Evolutionary conservation across 1,140 invertebrate genomes (phyloP), one percentile per base, ranked within the genome.

Genomic region (Pararge aegeria): DNA sequence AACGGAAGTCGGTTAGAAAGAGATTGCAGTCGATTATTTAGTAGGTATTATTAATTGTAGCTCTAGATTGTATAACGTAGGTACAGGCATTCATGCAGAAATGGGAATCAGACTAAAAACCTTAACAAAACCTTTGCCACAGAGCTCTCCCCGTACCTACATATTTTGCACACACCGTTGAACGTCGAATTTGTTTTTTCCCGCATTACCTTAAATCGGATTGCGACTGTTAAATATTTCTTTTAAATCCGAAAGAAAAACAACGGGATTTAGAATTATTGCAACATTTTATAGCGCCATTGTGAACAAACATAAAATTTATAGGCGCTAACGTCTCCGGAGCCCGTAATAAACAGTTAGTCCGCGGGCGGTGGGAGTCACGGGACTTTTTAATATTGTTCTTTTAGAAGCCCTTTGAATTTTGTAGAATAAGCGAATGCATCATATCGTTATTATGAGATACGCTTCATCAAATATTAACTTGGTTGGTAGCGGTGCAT

Each of bases 281-380:
- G 74, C 76, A 80, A 83, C 80, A 76, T 80, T 87, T 83, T 85
- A 83, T 75, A 66, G 73, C 66, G 61, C 66, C 70, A 75, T 80
- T 83, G 77, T 77, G 73, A 78, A 75, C 74, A 81, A 69, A 75
- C 79, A 76, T 83, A 80, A 84, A 85, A 79, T 85, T 85, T 83
- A 87, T 83, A 77, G 78, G 73, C 75, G 69, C 75, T 85, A 83
- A 83, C 75, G 73, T 79, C 77, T 76, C 69, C 72, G 72, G 69
- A 70, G 68, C 52, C 51, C 62, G 73, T 75, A 76, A 78, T 85
- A 85, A 87, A 87, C 78, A 75, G 79, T 79, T 79, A 78, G 74
- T 60, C 62, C 62, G 72, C 29, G 62, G 40, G 19, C 18, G 48
- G 27, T 18, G 56, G 48, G 62, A 64, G 76, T 62, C 58, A 55